Evolutionary conservation across 2,113 vertebrate genomes (phyloP), one percentile per base, ranked within the genome.

Genomic region (Semicossyphus pulcher): DNA sequence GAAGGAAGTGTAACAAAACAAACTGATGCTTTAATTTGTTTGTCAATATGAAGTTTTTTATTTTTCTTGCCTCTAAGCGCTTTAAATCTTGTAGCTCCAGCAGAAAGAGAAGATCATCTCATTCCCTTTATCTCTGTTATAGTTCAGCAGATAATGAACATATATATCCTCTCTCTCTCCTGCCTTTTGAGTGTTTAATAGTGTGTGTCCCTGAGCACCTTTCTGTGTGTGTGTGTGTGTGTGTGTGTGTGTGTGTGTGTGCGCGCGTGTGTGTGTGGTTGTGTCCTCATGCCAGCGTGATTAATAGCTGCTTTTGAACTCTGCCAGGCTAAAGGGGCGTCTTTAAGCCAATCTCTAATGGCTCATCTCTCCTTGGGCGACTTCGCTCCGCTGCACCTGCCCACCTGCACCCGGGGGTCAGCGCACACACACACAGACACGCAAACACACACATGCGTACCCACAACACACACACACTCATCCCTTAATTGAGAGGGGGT

Each of bases 231-330:
- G 23, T 42, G 34, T 52, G 4, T 21, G 18, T n/a, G 28, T 20
- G 10, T 14, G 16, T 31, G 2, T 45, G 26, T 57, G 34, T 39
- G 51, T 37, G 5, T 59, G 23, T 10, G 10, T 36, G 29, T 16
- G 60, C 52, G 64, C 60, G 23, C 39, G 39, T 14, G 49, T 51
- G 51, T 57, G 56, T 42, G 23, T 65, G 59, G 56, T 63, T 77
- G 77, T 78, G 23, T 66, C 59, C 58, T 67, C 56, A 48, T 88
- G 81, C 83, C 84, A 85, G 26, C 14, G 28, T 93, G 91, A 94
- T 94, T 90, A 91, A 93, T 92, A 74, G 86, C 73, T 69, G 68
- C 82, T 85, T 87, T 90, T 91, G 82, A 92, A 86, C 82, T 76
- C 42, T 86, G 72, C 77, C 54, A 84, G 63, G 88, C 68, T 18